Conservation (phyloP, 2,113 vertebrate species). For the Trematocara unimaculatum region DNA sequence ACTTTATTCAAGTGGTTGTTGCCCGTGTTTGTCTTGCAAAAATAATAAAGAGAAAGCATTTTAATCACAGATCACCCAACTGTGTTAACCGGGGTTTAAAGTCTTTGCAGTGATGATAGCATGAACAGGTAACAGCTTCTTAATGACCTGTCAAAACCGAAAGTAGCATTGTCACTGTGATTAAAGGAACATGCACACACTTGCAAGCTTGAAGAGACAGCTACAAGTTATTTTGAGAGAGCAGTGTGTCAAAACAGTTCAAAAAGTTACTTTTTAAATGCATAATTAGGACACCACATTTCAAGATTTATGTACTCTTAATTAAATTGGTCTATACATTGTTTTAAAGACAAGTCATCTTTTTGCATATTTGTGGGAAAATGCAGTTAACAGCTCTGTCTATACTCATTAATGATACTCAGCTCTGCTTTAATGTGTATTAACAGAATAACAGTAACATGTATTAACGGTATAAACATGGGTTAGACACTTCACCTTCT, state of each 20-base stretch:
- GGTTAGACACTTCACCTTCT: slow-evolving; percentile 82
- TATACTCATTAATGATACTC: not conserved
- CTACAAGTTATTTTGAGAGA: not conserved
- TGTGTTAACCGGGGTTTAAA: not conserved
- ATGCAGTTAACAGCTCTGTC: not conserved
- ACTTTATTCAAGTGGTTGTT: slow-evolving; percentile 86
- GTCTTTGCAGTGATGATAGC: not conserved
- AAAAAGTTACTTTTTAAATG: not conserved
- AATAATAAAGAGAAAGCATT: slow-evolving; percentile 69
- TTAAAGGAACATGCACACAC: not conserved
- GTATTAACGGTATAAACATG: not conserved
- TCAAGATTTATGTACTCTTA: not conserved
- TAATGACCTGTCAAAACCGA: not conserved
- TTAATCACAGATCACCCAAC: slow-evolving; percentile 53
- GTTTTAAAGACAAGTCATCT: not conserved
- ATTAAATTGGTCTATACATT: not conserved
- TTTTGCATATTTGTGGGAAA: not conserved
- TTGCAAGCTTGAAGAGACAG: not conserved
- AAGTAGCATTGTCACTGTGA: not conserved
- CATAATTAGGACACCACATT: not conserved
- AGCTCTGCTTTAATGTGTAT: not conserved
- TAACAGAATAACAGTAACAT: not conserved
- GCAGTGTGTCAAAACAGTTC: not conserved
- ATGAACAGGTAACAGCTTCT: not conserved
- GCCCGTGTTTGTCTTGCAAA: slow-evolving; percentile 81